Conservation (phyloP, 2,888 invertebrate species). For the Aethes cnicana region DNA sequence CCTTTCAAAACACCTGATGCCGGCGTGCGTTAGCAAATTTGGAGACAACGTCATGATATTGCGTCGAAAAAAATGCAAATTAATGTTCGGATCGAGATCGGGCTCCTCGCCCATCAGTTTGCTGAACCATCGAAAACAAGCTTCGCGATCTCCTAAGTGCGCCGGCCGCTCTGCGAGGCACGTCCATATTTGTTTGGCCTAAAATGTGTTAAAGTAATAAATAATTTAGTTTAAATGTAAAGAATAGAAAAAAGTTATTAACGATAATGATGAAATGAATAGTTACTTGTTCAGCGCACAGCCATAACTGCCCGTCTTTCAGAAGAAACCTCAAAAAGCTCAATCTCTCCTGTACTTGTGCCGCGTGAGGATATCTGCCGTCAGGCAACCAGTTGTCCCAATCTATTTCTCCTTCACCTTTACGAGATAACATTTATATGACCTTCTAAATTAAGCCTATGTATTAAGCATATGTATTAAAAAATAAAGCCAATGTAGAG, state of each 20-base stretch:
- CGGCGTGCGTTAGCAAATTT: conserved; percentile 94
- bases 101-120: conserved; percentile 98
- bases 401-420: conserved; percentile 89
- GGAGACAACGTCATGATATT: conserved; percentile 96
- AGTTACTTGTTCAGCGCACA: conserved; percentile 93
- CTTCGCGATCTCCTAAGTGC: conserved; percentile 95
- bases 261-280: not conserved
- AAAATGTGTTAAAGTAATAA: conserved; percentile 32
- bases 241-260: not conserved
- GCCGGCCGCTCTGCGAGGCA: conserved; percentile 97
- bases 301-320: conserved; percentile 97
- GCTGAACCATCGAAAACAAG: conserved; percentile 99
- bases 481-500: too few species aligned
- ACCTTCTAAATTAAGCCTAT: not conserved
- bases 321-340: conserved; percentile 95
- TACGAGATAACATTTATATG: conserved; percentile 35
- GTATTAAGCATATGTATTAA: not conserved
- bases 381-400: conserved; percentile 91
- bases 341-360: conserved; percentile 96
- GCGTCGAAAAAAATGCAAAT: conserved; percentile 96
- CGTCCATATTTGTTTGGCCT: conserved; percentile 97
- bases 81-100: conserved; percentile 97
- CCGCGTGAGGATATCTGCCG: conserved; percentile 93
- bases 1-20: conserved; percentile 93
- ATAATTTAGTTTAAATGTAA: not conserved